A percentile compares a stretch with the other conserved stretches of the same genome.
phyloP scores from a whole-genome alignment of 2,113 vertebrate species.

The Aphelocoma coerulescens region DNA sequence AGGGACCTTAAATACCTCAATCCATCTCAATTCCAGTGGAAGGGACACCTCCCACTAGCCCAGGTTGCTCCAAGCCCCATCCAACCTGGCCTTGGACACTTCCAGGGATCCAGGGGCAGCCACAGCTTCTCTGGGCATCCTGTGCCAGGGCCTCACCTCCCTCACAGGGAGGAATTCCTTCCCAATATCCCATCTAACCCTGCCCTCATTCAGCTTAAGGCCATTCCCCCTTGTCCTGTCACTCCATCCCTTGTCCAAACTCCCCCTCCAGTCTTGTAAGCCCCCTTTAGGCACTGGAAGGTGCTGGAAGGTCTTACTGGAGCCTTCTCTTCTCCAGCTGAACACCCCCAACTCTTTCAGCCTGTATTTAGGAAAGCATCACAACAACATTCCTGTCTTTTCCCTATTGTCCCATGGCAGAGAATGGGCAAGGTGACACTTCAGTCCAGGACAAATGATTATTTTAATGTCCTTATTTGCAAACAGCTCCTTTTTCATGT shows the following conservation, averaged over 20 bases:
- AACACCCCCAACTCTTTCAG: neutral
- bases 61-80: rapidly evolving
- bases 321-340: neutral
- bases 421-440: neutral
- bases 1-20: neutral
- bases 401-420: rapidly evolving
- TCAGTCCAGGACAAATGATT: neutral
- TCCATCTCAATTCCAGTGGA: neutral
- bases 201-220: neutral
- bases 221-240: neutral
- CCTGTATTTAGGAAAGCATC: neutral
- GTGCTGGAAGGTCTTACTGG: neutral
- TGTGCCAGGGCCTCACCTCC: neutral
- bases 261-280: neutral
- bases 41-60: rapidly evolving
- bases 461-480: neutral
- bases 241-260: neutral
- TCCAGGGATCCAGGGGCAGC: neutral
- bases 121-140: neutral
- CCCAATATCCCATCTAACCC: neutral
- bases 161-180: rapidly evolving
- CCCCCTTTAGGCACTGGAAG: neutral
- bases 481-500: neutral
- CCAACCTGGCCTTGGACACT: neutral
- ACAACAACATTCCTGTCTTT: neutral